Evolutionary conservation across 2,888 invertebrate species (phyloP).

Genomic region (Graphium colonna): DNA sequence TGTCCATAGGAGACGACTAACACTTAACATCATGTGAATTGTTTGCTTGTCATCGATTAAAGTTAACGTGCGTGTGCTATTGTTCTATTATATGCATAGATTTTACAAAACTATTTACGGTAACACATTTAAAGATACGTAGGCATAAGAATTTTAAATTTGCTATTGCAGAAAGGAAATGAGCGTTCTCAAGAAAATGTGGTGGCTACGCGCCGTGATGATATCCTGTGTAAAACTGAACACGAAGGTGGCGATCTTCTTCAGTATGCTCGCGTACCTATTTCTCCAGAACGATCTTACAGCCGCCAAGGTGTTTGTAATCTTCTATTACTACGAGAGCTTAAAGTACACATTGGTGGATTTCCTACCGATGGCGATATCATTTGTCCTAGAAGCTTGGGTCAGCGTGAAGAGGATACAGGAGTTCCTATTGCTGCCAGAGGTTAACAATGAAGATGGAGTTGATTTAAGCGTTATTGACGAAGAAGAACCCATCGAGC

Average conservation of each 20-base stretch:
- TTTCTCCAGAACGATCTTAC: conserved; percentile 83
- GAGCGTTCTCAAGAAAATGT: conserved; percentile 82
- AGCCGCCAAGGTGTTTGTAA: conserved; percentile 88
- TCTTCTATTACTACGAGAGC: conserved; percentile 90
- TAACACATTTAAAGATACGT: too few relatives aligned
- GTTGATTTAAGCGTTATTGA: conserved; percentile 57
- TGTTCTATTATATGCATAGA: too few relatives aligned
- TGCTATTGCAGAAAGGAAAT: conserved; percentile 80
- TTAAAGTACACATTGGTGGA: conserved; percentile 88
- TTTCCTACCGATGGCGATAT: conserved; percentile 89
- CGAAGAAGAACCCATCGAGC: conserved; percentile 37
- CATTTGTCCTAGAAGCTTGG: conserved; percentile 86
- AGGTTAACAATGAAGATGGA: conserved; percentile 58
- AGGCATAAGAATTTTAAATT: too few relatives aligned
- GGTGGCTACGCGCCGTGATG: conserved; percentile 84
- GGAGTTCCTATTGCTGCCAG: conserved; percentile 78
- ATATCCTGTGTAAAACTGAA: conserved; percentile 88
- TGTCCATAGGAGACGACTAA: too few relatives aligned
- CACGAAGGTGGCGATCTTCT: conserved; percentile 88
- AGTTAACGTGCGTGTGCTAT: too few relatives aligned
- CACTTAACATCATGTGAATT: too few relatives aligned
- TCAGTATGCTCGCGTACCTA: conserved; percentile 86
- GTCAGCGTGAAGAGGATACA: conserved; percentile 87
- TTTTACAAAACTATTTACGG: too few relatives aligned
- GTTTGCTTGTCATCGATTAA: too few relatives aligned